Base-by-base conservation (phyloP, 2,113 vertebrate species). In the Rhizomys pruinosus region DNA sequence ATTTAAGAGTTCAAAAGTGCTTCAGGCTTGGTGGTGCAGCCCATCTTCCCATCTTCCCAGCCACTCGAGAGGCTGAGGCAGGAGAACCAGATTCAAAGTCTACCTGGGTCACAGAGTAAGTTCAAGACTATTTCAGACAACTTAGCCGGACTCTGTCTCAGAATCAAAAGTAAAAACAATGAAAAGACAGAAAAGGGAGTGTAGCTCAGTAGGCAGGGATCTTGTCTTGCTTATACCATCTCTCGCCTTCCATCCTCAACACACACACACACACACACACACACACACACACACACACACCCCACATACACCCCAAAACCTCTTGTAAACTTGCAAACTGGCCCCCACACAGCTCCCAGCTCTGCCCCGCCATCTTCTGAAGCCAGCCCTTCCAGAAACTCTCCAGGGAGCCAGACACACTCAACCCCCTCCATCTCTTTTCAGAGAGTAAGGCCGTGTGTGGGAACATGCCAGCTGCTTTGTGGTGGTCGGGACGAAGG, bases 301-400 rank as follows among this genome's bases (percentile, higher is more conserved):
- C n/a, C n/a, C n/a, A n/a, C n/a, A n/a, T n/a, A n/a, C n/a, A n/a
- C n/a, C n/a, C 34, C 5, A 68, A 68, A 34, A 68, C 13, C 10
- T 68, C 66, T 13, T 66, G 22, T 29, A 66, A 66, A 32, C 42
- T 79, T 32, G 12, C 79, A 66, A 16, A 73, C n/a, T 79, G 15
- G 82, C 73, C 23, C 66, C 81, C 91, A 22, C 32, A 9, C 72
- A 44, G 71, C 85, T 16, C 32, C 68, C 92, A 77, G 59, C 89
- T 68, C 81, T 25, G 68, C 88, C 77, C 20, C 44, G 0, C 59
- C 69, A 78, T 74, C 66, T 0, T n/a, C 12, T 23, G 93, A 87
- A 82, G 42, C 77, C 68, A 74, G 78, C 71, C 88, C 74, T 89
- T 87, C 52, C 78, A 61, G 81, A 90, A 89, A n/a, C 68, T 42